A percentile compares a stretch with the other conserved stretches of the same genome.
These are phyloP conservation scores for Pantherophis alleghaniensis DNA, from an alignment of 2,797 vertebrate species.

Conservation along the genomic window DNA sequence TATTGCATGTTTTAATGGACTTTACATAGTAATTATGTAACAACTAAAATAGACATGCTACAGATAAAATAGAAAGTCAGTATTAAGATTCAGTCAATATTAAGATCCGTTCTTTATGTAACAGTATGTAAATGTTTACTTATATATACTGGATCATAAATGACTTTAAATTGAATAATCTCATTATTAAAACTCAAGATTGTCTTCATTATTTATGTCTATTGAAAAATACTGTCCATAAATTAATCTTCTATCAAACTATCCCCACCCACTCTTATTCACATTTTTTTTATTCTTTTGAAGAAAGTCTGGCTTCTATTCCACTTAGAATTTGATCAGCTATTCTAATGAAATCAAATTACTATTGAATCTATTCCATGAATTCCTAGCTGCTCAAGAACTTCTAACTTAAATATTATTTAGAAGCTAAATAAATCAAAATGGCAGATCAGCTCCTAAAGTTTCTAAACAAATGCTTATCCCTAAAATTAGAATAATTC, in stretches of 20 bases:
- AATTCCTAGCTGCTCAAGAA: neutral
- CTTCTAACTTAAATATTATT: neutral
- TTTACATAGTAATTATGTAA: neutral
- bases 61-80: neutral
- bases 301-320: neutral
- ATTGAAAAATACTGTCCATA: neutral
- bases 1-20: neutral
- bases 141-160: neutral
- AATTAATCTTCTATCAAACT: neutral
- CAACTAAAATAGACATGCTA: neutral
- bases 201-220: neutral
- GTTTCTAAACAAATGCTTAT: neutral
- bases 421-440: neutral
- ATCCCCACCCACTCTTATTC: neutral
- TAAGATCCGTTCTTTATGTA: neutral
- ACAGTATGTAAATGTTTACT: neutral
- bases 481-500: neutral
- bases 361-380: neutral
- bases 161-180: neutral
- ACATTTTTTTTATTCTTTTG: neutral
- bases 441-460: neutral
- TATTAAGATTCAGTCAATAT: neutral
- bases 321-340: neutral
- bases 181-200: neutral
- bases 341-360: neutral